Percentiles rank a stretch among this genome's conserved stretches.
These are phyloP conservation scores for Saccostrea echinata DNA, from an alignment of 1,140 invertebrate species.

Conservation along the genomic window DNA sequence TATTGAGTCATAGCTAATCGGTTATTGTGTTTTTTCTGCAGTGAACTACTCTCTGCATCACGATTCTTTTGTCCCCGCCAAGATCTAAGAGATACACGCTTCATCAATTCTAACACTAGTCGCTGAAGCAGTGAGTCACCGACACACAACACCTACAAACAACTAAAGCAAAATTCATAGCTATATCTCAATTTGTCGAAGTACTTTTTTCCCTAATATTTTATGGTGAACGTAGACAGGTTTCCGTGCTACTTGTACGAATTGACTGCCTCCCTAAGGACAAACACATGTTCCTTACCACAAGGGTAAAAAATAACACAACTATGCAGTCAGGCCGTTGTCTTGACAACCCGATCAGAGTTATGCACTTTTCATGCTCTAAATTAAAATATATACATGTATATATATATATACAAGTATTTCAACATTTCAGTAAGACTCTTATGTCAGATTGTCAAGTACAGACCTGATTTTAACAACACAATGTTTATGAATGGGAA, in stretches of 20 bases:
- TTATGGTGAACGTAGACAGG: background rate
- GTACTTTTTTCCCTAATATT: background rate
- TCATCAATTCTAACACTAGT: background rate
- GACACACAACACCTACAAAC: background rate
- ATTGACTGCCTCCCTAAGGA: slow-evolving; percentile 3
- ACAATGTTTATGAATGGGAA: background rate
- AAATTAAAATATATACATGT: background rate
- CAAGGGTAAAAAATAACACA: slow-evolving; percentile 16
- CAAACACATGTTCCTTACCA: slow-evolving; percentile 17
- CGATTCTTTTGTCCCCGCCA: slow-evolving; percentile 10
- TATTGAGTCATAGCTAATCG: background rate
- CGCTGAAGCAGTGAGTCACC: background rate
- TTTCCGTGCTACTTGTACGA: background rate
- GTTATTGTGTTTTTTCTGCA: background rate
- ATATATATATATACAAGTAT: background rate
- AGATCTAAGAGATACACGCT: slow-evolving; percentile 15
- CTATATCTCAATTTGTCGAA: background rate
- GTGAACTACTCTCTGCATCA: background rate
- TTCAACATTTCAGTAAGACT: background rate
- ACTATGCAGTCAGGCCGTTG: background rate
- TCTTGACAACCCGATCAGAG: slow-evolving; percentile 12
- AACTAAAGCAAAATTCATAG: background rate
- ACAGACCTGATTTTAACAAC: background rate
- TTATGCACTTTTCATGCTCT: background rate
- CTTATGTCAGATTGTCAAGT: background rate